Conservation (phyloP, 2,888 invertebrate species). For the Phytoseiulus persimilis region DNA sequence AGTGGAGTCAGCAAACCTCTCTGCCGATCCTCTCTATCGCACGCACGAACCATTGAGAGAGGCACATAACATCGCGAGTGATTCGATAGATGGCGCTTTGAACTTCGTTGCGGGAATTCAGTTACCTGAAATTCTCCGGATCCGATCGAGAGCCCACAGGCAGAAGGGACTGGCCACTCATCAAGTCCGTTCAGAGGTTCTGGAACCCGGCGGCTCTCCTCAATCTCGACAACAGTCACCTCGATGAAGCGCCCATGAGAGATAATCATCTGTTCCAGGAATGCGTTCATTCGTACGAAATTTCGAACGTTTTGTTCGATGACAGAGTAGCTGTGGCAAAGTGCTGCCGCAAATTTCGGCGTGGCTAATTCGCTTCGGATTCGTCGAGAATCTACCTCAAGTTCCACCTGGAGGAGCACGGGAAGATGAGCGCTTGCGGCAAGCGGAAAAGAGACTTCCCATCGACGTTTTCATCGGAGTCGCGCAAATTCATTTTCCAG, state of each 20-base stretch:
- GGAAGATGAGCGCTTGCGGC: not conserved
- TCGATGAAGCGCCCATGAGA: not conserved
- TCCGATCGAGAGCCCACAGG: not conserved
- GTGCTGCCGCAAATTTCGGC: no score
- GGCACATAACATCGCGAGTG: not conserved
- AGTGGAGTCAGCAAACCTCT: not conserved
- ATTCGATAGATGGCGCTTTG: not conserved
- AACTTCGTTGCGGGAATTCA: not conserved
- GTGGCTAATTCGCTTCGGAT: not conserved
- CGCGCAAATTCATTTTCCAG: slow-evolving; percentile 22
- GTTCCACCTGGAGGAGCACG: not conserved
- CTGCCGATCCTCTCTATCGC: not conserved
- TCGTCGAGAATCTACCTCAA: not conserved
- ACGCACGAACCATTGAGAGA: not conserved
- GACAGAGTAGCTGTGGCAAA: not conserved
- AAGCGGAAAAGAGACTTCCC: not conserved
- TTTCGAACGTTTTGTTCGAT: not conserved
- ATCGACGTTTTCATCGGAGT: slow-evolving; percentile 12
- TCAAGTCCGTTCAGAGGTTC: not conserved
- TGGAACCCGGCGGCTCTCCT: not conserved
- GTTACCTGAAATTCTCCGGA: not conserved
- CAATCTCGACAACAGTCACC: not conserved
- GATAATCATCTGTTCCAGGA: not conserved
- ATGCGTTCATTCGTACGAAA: not conserved
- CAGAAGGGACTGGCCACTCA: not conserved